Evolutionary conservation across 2,797 vertebrate genomes (phyloP).

Genomic region (Iguana delicatissima): DNA sequence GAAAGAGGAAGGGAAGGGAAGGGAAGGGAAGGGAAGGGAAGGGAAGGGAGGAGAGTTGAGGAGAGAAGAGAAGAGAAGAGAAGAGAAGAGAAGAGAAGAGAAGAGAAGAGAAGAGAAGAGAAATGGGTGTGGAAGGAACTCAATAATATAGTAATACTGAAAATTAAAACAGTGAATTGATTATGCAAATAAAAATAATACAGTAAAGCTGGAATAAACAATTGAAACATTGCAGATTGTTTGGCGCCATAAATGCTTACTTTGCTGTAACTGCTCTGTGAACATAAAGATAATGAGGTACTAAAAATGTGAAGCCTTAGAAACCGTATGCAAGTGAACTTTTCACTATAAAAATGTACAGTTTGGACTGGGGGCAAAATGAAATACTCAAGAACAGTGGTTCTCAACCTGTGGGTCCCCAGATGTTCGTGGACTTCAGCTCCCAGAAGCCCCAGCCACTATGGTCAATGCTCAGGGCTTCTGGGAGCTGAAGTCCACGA

Average conservation of each 20-base stretch:
- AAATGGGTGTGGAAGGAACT: neutral
- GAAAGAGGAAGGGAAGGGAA: neutral
- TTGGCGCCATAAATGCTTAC: conserved; percentile 30
- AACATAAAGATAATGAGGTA: neutral
- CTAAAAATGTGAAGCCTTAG: conserved; percentile 15
- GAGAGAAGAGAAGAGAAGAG: no score
- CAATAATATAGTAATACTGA: neutral
- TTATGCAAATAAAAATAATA: conserved; percentile 68
- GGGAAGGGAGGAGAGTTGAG: no score
- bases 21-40: no score
- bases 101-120: neutral
- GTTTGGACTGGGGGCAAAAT: neutral
- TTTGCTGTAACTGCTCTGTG: conserved; percentile 47
- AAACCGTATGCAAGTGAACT: neutral
- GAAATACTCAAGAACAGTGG: neutral
- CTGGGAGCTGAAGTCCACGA: no score
- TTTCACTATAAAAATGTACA: conserved; percentile 2
- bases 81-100: neutral
- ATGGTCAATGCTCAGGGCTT: no score
- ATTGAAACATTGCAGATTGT: conserved; percentile 49
- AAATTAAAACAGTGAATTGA: conserved; percentile 63
- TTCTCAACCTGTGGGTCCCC: no score
- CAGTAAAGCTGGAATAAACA: conserved; percentile 52
- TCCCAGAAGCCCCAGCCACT: no score
- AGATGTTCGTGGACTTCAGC: no score